Evolutionary conservation across 2,888 invertebrate species (phyloP), one percentile per base, ranked within the genome.

Genomic region (Nomada fucata): DNA sequence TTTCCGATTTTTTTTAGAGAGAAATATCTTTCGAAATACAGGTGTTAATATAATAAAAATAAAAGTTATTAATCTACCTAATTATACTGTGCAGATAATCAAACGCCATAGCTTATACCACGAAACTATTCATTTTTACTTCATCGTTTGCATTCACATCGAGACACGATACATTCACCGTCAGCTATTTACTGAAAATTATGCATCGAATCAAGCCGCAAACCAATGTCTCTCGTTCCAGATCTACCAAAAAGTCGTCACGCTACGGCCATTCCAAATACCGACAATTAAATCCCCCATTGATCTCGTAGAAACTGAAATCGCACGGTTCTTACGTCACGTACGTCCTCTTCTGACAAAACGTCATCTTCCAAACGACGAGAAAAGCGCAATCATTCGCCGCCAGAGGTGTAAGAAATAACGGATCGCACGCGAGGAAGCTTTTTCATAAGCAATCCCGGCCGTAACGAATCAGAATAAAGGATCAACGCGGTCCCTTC

Each of bases 381-480:
- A 7, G 1, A 5, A 50, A 60, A 36, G 11, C 15, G 50, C 26
- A 26, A 15, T 15, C 42, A 15, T 15, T 9, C n/a, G 13, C 23
- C 44, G n/a, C 20, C 55, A 1, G 13, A 1, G 13, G 67, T 55
- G 44, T 73, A 76, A 69, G 29, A 20, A 76, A 79, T 70, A 79
- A 61, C 70, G 78, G 74, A 63, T 78, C 55, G 13, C 76, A 44
- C 29, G 2, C 26, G 44, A 44, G n/a, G 5, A 7, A 55, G 42
- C 36, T 68, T 67, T 61, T 57, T 67, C 10, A 11, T n/a, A 5
- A 15, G 53, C n/a, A 23, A 42, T 44, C 18, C 59, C 20, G 36
- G 50, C 53, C 55, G 73, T 79, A 84, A 85, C 67, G 77, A 82
- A 78, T 82, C 77, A 18, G 70, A 78, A 77, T 74, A 74, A 80